These are phyloP conservation scores for Leptodactylus fuscus DNA, from an alignment of 2,113 vertebrate genomes.

Conservation along the genomic window DNA sequence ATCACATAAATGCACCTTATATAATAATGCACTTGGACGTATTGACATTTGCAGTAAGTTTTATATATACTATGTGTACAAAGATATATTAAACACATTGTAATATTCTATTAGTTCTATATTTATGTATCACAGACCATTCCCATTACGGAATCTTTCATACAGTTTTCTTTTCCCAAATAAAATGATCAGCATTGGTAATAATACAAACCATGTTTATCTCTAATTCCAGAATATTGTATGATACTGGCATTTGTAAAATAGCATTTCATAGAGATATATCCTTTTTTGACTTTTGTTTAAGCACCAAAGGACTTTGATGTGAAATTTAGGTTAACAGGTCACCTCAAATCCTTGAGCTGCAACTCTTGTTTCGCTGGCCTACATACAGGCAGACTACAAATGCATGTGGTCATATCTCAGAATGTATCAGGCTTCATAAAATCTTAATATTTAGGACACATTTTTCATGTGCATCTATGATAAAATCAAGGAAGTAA, in stretches of 20 bases:
- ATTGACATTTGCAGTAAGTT: too few species aligned
- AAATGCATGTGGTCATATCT: constrained; percentile 51
- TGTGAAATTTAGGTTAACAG: constrained; percentile 65
- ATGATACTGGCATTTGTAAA: constrained; percentile 3
- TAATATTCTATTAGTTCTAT: too few species aligned
- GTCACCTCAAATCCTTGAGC: constrained; percentile 61
- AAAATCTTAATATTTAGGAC: constrained; percentile 57
- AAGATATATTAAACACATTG: too few species aligned
- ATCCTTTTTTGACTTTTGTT: constrained; percentile 52
- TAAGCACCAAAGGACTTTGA: constrained; percentile 63
- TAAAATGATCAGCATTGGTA: neutral
- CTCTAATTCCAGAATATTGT: neutral
- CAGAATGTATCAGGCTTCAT: constrained; percentile 60
- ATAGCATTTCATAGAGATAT: constrained; percentile 21
- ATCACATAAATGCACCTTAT: too few species aligned
- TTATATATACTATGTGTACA: too few species aligned
- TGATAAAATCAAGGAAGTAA: neutral
- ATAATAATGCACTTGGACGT: too few species aligned
- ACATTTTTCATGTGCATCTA: constrained; percentile 17
- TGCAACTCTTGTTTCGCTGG: constrained; percentile 61
- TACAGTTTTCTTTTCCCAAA: neutral
- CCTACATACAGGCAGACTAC: constrained; percentile 65
- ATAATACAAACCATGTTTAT: neutral
- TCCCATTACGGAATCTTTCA: neutral
- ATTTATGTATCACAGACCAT: too few species aligned